Conservation (phyloP, 2,888 invertebrate genomes). For the Drosophila birchii region DNA sequence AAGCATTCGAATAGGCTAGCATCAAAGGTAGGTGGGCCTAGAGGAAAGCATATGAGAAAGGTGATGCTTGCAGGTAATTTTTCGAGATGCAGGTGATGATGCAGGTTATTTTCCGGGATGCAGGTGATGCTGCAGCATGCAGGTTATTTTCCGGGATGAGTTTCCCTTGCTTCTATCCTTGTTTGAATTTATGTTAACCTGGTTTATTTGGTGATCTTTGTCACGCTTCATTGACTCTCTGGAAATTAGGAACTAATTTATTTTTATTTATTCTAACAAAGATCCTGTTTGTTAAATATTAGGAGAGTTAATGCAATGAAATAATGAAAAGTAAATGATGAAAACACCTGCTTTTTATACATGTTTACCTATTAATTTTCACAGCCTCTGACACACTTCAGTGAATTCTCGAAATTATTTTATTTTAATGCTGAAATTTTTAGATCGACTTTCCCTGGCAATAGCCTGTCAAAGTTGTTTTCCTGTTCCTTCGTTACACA, state of each 20-base stretch:
- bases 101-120: slow-evolving; percentile 2
- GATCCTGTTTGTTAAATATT: background rate
- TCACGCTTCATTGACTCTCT: slow-evolving; percentile 28
- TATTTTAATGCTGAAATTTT: background rate
- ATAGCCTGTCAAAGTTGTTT: background rate
- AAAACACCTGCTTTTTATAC: too few relatives aligned
- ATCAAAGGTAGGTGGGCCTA: slow-evolving; percentile 23
- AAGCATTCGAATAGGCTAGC: slow-evolving; percentile 58
- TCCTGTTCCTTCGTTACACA: slow-evolving; percentile 14
- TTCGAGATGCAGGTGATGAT: background rate
- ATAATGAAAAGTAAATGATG: background rate
- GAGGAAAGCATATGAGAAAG: too few relatives aligned
- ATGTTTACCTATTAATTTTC: background rate
- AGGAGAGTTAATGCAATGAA: background rate
- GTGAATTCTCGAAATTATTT: background rate
- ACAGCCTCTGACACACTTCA: background rate
- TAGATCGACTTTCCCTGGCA: background rate
- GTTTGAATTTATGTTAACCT: slow-evolving; percentile 15
- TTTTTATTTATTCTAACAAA: too few relatives aligned
- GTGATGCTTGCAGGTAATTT: slow-evolving; percentile 16
- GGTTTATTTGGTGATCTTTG: slow-evolving; percentile 6
- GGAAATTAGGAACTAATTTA: too few relatives aligned
- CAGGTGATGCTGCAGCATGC: slow-evolving; percentile 22
- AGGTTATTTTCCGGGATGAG: background rate
- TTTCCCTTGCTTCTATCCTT: background rate